Evolutionary conservation across 2,888 invertebrate genomes (phyloP), one percentile per base, ranked within the genome.

Genomic region (Myathropa florea): DNA sequence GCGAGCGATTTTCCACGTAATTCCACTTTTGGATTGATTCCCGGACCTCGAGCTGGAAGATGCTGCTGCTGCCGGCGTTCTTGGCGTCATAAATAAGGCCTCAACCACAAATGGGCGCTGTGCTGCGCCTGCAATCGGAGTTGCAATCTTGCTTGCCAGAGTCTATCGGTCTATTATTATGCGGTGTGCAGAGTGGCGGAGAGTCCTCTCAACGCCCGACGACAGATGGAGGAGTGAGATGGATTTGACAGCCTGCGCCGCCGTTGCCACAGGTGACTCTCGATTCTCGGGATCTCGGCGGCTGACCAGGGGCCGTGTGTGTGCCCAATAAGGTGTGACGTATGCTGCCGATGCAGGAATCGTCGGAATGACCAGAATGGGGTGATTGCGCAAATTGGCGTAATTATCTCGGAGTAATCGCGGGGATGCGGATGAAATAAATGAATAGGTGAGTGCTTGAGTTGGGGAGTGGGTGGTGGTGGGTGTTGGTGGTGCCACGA

Each of bases 11-110:
- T 86, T 86, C 82, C 82, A 82, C 70, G 82, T 86, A 71, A 82
- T 85, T 81, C 85, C 85, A 78, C 85, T 82, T 86, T 83, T 79
- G 86, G 82, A 86, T 79, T 86, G 86, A 86, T 86, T 71, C 82
- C 82, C 79, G 78, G 75, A 57, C 82, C 63, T n/a, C n/a, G n/a
- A n/a, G n/a, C n/a, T 60, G 53, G 57, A 63, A 76, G 70, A 46
- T 39, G 55, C 26, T 55, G 24, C 53, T 21, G 39, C 28, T 46
- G 24, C 76, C 28, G 39, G 33, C 33, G 57, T 30, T 55, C 33
- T 63, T 63, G 10, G 59, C 30, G 78, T 75, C 77, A 86, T 86
- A 83, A 82, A 86, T 83, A 78, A 86, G 82, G 86, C 70, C 79
- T 82, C 65, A 71, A 75, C 85, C 78, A 73, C 82, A 86, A 86